Evolutionary conservation across 2,888 invertebrate species (phyloP).

Genomic region (Idaea aversata): DNA sequence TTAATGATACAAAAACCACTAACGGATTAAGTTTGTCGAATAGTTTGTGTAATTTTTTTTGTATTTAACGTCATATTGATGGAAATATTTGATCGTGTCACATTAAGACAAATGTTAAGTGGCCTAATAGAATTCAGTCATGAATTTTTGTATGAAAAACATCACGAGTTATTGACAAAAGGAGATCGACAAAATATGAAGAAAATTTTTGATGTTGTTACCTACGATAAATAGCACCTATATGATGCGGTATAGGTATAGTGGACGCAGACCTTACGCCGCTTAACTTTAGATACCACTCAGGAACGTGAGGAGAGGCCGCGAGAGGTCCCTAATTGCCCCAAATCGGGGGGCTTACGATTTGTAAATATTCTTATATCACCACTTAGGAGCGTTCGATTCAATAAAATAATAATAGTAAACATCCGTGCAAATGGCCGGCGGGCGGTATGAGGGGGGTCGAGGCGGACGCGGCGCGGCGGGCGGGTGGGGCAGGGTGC

Average conservation of each 20-base stretch:
- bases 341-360: conserved; percentile 52
- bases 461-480: conserved; percentile 48
- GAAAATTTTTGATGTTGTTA: neutral
- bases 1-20: no score
- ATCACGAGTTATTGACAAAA: no score
- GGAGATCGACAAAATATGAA: neutral
- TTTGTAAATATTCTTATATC: conserved; percentile 73
- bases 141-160: no score
- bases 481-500: conserved; percentile 40
- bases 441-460: conserved; percentile 48
- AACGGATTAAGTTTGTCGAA: no score
- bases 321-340: conserved; percentile 47
- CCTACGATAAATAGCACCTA: neutral
- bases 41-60: no score
- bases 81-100: no score
- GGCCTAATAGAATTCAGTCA: no score
- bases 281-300: conserved; percentile 33
- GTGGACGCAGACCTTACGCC: conserved; percentile 9
- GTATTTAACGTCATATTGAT: no score
- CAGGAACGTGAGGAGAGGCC: conserved; percentile 23
- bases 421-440: conserved; percentile 80
- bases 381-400: conserved; percentile 70
- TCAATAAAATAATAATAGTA: conserved; percentile 81
- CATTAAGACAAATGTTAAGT: no score
- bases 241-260: neutral